Evolutionary conservation across 92 coral and sea anemone genomes (phyloP).

Genomic region (Umimayanthus chanpuru): DNA sequence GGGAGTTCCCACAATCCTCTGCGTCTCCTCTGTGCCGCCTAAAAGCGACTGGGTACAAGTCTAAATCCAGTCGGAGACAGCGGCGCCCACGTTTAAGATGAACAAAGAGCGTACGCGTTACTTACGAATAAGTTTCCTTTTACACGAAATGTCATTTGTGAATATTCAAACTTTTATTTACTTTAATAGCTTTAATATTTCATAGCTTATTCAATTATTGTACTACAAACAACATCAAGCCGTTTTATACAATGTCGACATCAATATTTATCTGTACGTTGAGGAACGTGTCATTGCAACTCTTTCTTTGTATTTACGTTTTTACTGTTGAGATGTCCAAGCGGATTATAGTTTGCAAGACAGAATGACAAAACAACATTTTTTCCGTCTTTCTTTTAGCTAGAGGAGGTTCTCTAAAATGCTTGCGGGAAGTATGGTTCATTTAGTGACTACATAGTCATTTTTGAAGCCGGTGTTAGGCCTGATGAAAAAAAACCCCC

Average conservation of each 20-base stretch:
- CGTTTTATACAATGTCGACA: constrained; percentile 1
- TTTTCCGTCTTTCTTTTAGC: not conserved
- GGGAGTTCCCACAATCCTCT: no score
- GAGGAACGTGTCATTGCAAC: not conserved
- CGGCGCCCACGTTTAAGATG: no score
- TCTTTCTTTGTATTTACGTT: not conserved
- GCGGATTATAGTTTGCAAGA: not conserved
- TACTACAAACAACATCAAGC: not conserved
- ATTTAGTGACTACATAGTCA: no score
- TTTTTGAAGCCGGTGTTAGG: no score
- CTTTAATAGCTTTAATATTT: not conserved
- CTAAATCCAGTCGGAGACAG: no score
- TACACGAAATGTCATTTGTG: no score
- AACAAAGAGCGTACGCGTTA: no score
- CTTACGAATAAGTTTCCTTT: no score
- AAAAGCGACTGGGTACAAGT: no score
- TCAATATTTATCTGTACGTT: not conserved
- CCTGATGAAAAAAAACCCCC: no score
- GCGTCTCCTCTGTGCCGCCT: no score
- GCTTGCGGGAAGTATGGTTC: not conserved
- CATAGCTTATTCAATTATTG: not conserved
- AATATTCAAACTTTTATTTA: no score
- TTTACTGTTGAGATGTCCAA: not conserved
- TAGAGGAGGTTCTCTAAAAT: not conserved
- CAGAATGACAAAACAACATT: not conserved